Base-by-base conservation (phyloP, 2,113 vertebrate genomes). In the Vireo altiloquus region DNA sequence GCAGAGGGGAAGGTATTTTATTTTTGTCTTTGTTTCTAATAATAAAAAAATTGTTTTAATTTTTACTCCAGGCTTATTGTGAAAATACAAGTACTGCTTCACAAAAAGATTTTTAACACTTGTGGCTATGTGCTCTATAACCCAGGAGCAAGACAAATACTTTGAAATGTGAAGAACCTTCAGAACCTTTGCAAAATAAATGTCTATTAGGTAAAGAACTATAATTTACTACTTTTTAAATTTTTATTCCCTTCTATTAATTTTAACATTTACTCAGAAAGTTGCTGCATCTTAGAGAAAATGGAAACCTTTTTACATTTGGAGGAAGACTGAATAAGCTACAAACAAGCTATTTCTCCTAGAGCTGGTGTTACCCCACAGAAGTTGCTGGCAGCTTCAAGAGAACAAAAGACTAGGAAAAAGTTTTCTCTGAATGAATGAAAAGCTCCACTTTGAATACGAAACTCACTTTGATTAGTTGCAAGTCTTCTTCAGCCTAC, bases 1-100 rank as follows among this genome's bases (percentile, higher is more conserved):
- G 11, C 6, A 59, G 33, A 3, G 9, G 3, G 0, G 1, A 49
- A 68, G 3, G 4, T 27, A n/a, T 15, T 80, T 80, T 15, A 8
- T 39, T 74, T 85, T 52, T 59, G 7, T 17, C 10, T 56, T 75
- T 49, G 8, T 53, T 82, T 91, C 37, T 70, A 75, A 63, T 42
- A 3, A 52, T 40, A 2, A 10, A 81, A 81, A 50, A 69, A 54
- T 7, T 40, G 46, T 42, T 82, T 39, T 44, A 70, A 39, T 49
- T 59, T 1, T 27, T 39, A 66, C 30, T 65, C 81, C 31, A 70
- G 15, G 13, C 6, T 37, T 64, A 42, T 54, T 4, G 2, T 63
- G 47, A 86, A 90, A 82, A 90, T 27, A 46, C 2, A 64, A 63
- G 9, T 13, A 75, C 21, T 0, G 0, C 11, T 64, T 72, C 2